These are phyloP conservation scores for Zaprionus ornatus DNA, from an alignment of 1,140 invertebrate genomes.

Conservation along the genomic window DNA sequence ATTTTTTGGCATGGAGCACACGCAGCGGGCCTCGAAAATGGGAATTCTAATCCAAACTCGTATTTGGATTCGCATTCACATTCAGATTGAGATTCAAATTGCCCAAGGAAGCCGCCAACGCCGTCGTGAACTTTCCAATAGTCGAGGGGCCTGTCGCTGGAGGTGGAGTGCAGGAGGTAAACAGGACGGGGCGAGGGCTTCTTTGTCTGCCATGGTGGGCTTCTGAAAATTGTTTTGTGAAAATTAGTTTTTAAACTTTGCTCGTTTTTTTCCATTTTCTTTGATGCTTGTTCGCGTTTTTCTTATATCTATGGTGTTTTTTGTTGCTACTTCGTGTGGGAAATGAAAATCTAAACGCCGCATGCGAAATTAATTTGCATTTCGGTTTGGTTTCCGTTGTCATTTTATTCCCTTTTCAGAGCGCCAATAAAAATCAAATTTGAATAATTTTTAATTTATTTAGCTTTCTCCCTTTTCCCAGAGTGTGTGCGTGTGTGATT, in stretches of 20 bases:
- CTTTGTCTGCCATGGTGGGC: slow-evolving; percentile 47
- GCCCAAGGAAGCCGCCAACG: slow-evolving; percentile 55
- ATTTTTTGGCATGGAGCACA: slow-evolving; percentile 57
- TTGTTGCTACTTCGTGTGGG: slow-evolving; percentile 13
- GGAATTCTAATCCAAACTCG: slow-evolving; percentile 59
- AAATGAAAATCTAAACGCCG: slow-evolving; percentile 66
- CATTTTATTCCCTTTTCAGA: slow-evolving; percentile 34
- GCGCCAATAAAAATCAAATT: slow-evolving; percentile 77
- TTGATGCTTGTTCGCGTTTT: neutral
- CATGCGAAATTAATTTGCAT: slow-evolving; percentile 80
- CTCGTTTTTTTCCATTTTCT: slow-evolving; percentile 43
- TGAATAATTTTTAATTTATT: slow-evolving; percentile 81
- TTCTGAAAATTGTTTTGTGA: slow-evolving; percentile 78
- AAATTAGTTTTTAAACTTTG: slow-evolving; percentile 81
- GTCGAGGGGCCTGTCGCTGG: neutral
- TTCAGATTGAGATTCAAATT: slow-evolving; percentile 77
- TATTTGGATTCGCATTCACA: slow-evolving; percentile 41
- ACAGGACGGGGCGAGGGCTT: neutral
- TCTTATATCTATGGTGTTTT: slow-evolving; percentile 15
- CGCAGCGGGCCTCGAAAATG: slow-evolving; percentile 57
- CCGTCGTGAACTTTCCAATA: slow-evolving; percentile 31
- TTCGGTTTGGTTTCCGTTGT: slow-evolving; percentile 44
- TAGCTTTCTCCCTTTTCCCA: slow-evolving; percentile 33
- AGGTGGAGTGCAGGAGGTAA: neutral
- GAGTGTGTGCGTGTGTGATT: slow-evolving; percentile 28